Conservation (phyloP, 2,888 invertebrate species). For the Nephrotoma flavescens region DNA sequence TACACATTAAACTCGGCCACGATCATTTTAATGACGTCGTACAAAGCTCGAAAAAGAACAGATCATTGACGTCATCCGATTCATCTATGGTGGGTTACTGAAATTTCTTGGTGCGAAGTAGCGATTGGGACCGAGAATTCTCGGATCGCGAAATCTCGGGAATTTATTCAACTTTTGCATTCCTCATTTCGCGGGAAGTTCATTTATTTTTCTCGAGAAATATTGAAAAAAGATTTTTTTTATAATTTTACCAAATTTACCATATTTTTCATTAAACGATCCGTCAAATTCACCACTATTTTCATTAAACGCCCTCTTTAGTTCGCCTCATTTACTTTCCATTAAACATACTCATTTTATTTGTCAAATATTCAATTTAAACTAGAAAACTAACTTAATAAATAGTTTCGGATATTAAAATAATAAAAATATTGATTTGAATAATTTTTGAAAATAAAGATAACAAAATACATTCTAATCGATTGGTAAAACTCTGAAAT, state of each 20-base stretch:
- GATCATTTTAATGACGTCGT: too few relatives aligned
- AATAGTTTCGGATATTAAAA: background rate
- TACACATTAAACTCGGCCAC: too few relatives aligned
- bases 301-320: background rate
- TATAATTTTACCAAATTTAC: background rate
- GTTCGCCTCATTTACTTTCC: background rate
- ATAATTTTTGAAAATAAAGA: background rate
- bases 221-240: background rate
- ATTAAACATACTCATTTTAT: background rate
- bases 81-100: too few relatives aligned
- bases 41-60: too few relatives aligned
- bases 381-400: background rate
- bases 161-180: background rate
- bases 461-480: background rate
- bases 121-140: background rate
- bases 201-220: background rate
- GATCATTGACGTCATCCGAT: too few relatives aligned
- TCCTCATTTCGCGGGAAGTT: background rate
- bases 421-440: background rate
- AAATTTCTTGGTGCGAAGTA: too few relatives aligned
- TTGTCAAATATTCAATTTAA: background rate
- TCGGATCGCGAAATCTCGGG: background rate
- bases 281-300: background rate
- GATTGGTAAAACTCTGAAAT: too few relatives aligned
- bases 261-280: background rate